Conservation (phyloP, 2,888 invertebrate species). For the Tenthredo amoena region DNA sequence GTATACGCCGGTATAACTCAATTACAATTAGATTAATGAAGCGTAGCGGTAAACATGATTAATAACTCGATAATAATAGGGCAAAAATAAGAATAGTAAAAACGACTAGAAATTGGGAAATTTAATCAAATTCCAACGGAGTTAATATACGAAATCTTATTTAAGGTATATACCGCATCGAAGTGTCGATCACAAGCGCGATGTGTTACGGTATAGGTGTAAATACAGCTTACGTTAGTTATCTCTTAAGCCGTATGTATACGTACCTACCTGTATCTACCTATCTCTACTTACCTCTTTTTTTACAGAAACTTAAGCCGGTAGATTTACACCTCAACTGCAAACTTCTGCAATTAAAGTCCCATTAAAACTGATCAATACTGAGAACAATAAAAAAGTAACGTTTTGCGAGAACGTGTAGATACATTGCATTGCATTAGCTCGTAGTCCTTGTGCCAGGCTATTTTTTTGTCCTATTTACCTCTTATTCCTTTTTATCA, state of each 20-base stretch:
- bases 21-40: not conserved
- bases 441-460: not conserved
- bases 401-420: not conserved
- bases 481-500: not conserved
- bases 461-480: not conserved
- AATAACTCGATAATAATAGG: not conserved
- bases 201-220: not conserved
- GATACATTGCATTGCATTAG: not conserved
- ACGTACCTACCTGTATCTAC: not conserved
- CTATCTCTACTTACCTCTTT: too few species aligned
- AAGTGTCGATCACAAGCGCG: not conserved
- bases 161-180: not conserved
- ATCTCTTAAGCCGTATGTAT: not conserved
- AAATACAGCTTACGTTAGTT: constrained; percentile 2
- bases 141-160: not conserved
- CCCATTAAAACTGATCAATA: constrained; percentile 32
- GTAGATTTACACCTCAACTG: constrained; percentile 23
- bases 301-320: not conserved
- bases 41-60: not conserved
- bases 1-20: not conserved
- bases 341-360: constrained; percentile 37
- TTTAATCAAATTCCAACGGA: not conserved
- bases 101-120: not conserved
- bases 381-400: not conserved
- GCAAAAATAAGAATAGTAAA: not conserved